Base-by-base conservation (phyloP, 37 sponge, comb jelly and placozoan species). In the Halichondria panicea region DNA sequence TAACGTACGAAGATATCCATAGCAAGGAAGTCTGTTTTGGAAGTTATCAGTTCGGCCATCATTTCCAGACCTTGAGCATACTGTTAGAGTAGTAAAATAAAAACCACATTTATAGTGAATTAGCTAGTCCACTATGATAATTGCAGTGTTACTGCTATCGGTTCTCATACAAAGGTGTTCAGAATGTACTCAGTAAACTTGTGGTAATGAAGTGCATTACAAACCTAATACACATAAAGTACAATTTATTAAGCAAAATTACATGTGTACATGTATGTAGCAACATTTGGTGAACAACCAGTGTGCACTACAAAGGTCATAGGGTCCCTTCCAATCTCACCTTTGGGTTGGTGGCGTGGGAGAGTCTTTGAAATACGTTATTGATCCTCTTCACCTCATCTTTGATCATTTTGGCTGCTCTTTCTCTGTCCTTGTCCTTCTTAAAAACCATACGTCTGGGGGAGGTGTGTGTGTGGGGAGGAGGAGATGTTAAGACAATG, bases 291-390 rank as follows among this genome's bases (percentile, higher is more conserved):
- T n/a, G 39, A 32, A 36, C 12, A n/a, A 66, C 13, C 12, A 66
- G 19, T 27, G 28, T 66, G 35, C 39, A 66, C 6, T 36, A 66
- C 9, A 22, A 40, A 13, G 12, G 39, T n/a, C n/a, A n/a, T n/a
- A n/a, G n/a, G n/a, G n/a, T n/a, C n/a, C n/a, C n/a, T n/a, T n/a
- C n/a, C 41, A 37, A 35, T 0, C 48, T 13, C 65, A 85, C 81
- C 69, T 81, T 87, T 35, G 87, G 81, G 27, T 61, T 87, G 13
- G 81, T 74, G 59, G 87, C 87, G 38, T 87, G 87, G 0, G 87
- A 87, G 39, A 87, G 77, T 19, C 81, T 42, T 12, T 63, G 70
- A 43, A 87, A 87, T 33, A 80, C 19, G 41, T 24, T 75, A 33
- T 71, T 75, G 30, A 87, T 69, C 68, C 76, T 75, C 41, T 57